Conservation (phyloP, 2,888 invertebrate genomes). For the Tolmerus cingulatus region DNA sequence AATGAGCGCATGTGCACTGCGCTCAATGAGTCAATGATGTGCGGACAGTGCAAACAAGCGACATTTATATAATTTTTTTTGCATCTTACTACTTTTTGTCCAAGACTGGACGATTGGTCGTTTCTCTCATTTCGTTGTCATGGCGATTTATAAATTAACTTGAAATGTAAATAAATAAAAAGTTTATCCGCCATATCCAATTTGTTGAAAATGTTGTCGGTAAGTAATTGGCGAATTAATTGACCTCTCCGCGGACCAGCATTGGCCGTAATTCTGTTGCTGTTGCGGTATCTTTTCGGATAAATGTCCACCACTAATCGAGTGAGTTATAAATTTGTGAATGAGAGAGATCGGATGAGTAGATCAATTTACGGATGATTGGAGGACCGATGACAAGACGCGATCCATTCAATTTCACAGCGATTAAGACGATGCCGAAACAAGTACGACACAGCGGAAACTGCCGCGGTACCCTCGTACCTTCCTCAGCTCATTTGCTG, state of each 20-base stretch:
- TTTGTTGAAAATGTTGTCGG: constrained; percentile 49
- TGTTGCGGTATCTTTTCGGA: constrained; percentile 48
- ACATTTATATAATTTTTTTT: neutral
- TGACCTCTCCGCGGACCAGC: constrained; percentile 11
- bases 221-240: constrained; percentile 49
- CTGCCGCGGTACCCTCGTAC: neutral
- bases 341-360: constrained; percentile 31
- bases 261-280: constrained; percentile 42
- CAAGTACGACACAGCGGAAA: neutral
- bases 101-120: constrained; percentile 8
- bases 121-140: constrained; percentile 42
- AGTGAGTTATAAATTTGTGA: constrained; percentile 48
- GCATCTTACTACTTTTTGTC: neutral
- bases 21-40: constrained; percentile 32
- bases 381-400: constrained; percentile 11
- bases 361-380: constrained; percentile 29
- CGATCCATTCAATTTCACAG: constrained; percentile 38
- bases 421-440: constrained; percentile 4
- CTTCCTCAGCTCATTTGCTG: neutral
- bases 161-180: constrained; percentile 47
- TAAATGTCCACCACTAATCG: constrained; percentile 46
- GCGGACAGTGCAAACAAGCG: neutral
- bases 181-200: constrained; percentile 46
- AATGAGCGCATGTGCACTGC: constrained; percentile 8
- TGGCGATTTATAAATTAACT: constrained; percentile 47